Percentiles rank a stretch among this genome's conserved stretches.
Evolutionary conservation across 2,797 vertebrate species (phyloP).

Genomic region (Chrysocyon brachyurus): DNA sequence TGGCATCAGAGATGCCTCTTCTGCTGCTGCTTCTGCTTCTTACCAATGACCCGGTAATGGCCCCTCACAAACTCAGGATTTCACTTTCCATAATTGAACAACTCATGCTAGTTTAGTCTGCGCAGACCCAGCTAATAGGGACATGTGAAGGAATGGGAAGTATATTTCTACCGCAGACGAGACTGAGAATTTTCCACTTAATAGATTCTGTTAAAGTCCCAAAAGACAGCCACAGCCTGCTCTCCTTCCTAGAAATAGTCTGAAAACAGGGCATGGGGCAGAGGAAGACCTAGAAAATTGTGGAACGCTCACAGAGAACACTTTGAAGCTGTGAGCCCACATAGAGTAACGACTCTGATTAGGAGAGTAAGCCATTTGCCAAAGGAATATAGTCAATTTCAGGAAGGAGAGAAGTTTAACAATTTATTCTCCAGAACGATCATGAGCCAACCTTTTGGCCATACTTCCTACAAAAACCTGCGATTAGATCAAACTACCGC

Average conservation of each 20-base stretch:
- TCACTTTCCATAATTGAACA: not conserved
- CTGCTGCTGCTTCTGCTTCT: fast-evolving
- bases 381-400: not conserved
- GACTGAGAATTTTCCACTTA: not conserved
- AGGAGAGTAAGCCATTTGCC: not conserved
- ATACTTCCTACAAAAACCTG: not conserved
- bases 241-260: not conserved
- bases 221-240: not conserved
- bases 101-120: not conserved
- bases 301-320: not conserved
- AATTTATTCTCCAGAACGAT: not conserved
- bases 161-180: not conserved
- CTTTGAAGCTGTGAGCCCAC: fast-evolving
- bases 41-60: not conserved
- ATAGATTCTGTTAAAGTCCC: not conserved
- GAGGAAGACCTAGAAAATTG: not conserved
- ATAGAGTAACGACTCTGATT: fast-evolving
- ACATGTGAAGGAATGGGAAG: not conserved
- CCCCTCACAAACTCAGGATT: not conserved
- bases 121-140: not conserved
- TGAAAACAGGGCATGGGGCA: not conserved
- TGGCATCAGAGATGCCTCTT: not conserved
- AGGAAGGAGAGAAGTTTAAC: not conserved
- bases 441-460: not conserved
- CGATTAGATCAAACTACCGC: not conserved